Base-by-base conservation (phyloP, 1,140 invertebrate species). In the Conus ventricosus region DNA sequence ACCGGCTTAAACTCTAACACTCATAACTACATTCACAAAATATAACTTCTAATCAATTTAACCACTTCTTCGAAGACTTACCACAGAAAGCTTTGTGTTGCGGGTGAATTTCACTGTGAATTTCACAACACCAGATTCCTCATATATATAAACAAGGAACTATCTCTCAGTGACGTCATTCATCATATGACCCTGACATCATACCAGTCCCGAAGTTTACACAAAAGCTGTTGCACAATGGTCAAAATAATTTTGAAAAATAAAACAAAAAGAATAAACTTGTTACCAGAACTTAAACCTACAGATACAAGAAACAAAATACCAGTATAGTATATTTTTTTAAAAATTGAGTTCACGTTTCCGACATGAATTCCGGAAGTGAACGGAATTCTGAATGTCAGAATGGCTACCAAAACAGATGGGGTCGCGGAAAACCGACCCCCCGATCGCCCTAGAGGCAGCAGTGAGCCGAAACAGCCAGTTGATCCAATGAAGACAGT, bases 391-490 rank as follows among this genome's bases (percentile, higher is more conserved):
- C 71, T 87, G 71, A 55, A 90, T 88, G 89, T 85, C 87, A 86
- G 89, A 90, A 93, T 93, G 91, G 93, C 90, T 91, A 92, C 91
- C 91, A 91, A 93, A 92, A 93, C 93, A 93, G 92, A 93, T 88
- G 91, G 85, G 86, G 90, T 88, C 81, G 81, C 88, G 71, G 90
- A 84, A 80, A 89, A 88, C 78, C 90, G 89, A 57, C 88, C 89
- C 84, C 92, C 91, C 76, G 88, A 91, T 82, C 88, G 93, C 89
- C 91, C 92, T 84, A 91, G 92, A 89, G 93, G 93, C 90, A 92
- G 91, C 80, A 93, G 92, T 88, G 93, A 93, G 83, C 93, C 92
- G 63, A 92, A 92, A 88, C 89, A 90, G 60, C 88, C 89, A 82
- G 78, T 91, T 78, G 92, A 92, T 71, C 85, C 86, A 84, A 80